A percentile compares a stretch with the other conserved stretches of the same genome.
phyloP scores from a whole-genome alignment of 2,888 invertebrate species.

The Lacanobia oleracea region DNA sequence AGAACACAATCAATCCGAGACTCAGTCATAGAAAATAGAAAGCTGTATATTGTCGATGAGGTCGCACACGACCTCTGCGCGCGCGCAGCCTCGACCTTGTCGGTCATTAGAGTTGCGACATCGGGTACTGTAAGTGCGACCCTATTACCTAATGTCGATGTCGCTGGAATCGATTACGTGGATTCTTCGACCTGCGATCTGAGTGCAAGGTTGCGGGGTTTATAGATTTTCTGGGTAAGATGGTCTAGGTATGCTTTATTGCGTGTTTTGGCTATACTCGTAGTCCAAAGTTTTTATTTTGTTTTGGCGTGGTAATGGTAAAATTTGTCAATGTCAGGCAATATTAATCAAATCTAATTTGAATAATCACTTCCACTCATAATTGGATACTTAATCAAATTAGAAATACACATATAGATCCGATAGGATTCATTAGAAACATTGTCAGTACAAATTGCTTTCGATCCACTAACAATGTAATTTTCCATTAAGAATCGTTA shows the following conservation, averaged over 20 bases:
- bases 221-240: constrained; percentile 14
- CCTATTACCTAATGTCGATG: constrained; percentile 69
- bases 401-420: not conserved
- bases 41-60: constrained; percentile 69
- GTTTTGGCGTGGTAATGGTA: not conserved
- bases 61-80: constrained; percentile 67
- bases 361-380: not conserved
- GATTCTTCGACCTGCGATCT: constrained; percentile 46
- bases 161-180: constrained; percentile 63
- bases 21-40: constrained; percentile 68
- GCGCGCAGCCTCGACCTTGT: constrained; percentile 76
- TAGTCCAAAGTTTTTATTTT: not conserved
- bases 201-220: constrained; percentile 54
- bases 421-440: constrained; percentile 20
- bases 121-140: constrained; percentile 53
- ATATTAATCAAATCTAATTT: not conserved
- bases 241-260: not conserved
- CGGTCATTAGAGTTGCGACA: constrained; percentile 71
- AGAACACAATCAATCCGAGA: constrained; percentile 52
- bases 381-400: constrained; percentile 15
- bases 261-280: too few species aligned
- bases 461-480: constrained; percentile 30
- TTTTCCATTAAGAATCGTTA: constrained; percentile 35
- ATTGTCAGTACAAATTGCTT: constrained; percentile 27
- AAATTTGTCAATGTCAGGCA: not conserved